Evolutionary conservation across 2,888 invertebrate genomes (phyloP).

Genomic region (Drosophila acutilabella): DNA sequence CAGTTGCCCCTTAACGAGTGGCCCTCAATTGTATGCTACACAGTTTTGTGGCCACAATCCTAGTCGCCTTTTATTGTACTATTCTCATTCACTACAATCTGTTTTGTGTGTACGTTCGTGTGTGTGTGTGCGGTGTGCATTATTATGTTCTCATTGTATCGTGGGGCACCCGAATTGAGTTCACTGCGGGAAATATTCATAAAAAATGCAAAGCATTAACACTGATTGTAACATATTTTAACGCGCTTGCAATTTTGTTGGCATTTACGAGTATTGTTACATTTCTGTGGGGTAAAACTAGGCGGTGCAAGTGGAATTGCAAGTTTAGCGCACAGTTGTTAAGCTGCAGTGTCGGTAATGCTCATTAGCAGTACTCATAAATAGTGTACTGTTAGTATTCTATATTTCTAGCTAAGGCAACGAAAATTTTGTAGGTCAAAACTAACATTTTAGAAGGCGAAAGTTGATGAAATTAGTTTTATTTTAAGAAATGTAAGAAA

Average conservation of each 20-base stretch:
- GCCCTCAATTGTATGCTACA: conserved; percentile 67
- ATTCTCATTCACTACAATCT: conserved; percentile 40
- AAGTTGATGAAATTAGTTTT: neutral
- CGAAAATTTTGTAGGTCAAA: neutral
- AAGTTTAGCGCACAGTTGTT: neutral
- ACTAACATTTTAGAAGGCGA: neutral
- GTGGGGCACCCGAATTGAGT: conserved; percentile 20
- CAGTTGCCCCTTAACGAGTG: conserved; percentile 52
- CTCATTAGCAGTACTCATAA: conserved; percentile 51
- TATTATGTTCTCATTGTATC: conserved; percentile 58
- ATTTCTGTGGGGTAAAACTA: conserved; percentile 2
- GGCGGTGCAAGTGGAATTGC: neutral
- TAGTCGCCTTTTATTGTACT: conserved; percentile 69
- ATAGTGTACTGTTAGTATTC: conserved; percentile 4
- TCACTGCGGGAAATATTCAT: conserved; percentile 66
- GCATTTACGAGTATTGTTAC: conserved; percentile 52
- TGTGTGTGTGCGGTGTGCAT: conserved; percentile 39
- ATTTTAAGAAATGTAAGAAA: too few relatives aligned
- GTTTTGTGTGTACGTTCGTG: conserved; percentile 9
- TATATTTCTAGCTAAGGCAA: neutral
- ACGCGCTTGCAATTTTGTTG: conserved; percentile 58
- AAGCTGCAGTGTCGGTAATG: conserved; percentile 18
- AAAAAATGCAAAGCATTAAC: conserved; percentile 75
- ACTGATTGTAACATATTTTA: conserved; percentile 75
- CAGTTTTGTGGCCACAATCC: conserved; percentile 56